phyloP scores from a whole-genome alignment of 2,888 invertebrate genomes.

The Tetrapedia diversipes region DNA sequence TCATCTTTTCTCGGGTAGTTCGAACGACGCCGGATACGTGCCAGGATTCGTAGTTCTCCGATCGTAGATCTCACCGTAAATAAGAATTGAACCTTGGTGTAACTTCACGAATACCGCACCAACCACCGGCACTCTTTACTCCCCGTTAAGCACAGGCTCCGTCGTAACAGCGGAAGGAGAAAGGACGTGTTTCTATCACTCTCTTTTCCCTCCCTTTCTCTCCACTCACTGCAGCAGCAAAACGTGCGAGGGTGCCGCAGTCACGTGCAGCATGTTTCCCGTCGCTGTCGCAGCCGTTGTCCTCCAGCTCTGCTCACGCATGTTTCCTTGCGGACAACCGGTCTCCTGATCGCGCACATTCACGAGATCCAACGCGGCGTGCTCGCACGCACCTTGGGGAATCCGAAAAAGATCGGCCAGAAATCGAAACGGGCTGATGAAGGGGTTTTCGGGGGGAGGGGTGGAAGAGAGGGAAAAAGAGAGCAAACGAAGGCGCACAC shows the following conservation, averaged over 20 bases:
- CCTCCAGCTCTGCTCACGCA: conserved; percentile 64
- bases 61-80: conserved; percentile 28
- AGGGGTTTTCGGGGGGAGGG: background rate
- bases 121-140: conserved; percentile 53
- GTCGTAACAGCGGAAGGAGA: conserved; percentile 39
- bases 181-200: conserved; percentile 60
- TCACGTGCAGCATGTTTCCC: conserved; percentile 64
- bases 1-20: conserved; percentile 65
- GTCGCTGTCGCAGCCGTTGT: conserved; percentile 60
- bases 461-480: conserved; percentile 7
- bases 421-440: background rate
- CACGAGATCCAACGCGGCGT: conserved; percentile 50
- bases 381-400: conserved; percentile 42
- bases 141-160: conserved; percentile 38
- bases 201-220: conserved; percentile 53
- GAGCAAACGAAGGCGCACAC: conserved; percentile 10
- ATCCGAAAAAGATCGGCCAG: conserved; percentile 21
- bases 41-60: conserved; percentile 61
- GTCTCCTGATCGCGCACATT: conserved; percentile 64
- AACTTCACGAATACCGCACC: conserved; percentile 58
- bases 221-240: conserved; percentile 66
- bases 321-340: conserved; percentile 61
- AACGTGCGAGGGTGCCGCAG: conserved; percentile 63
- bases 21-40: conserved; percentile 55
- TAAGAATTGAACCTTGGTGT: conserved; percentile 22